Evolutionary conservation across 2,888 invertebrate species (phyloP), one percentile per base, ranked within the genome.

Genomic region (Leptura quadrifasciata): DNA sequence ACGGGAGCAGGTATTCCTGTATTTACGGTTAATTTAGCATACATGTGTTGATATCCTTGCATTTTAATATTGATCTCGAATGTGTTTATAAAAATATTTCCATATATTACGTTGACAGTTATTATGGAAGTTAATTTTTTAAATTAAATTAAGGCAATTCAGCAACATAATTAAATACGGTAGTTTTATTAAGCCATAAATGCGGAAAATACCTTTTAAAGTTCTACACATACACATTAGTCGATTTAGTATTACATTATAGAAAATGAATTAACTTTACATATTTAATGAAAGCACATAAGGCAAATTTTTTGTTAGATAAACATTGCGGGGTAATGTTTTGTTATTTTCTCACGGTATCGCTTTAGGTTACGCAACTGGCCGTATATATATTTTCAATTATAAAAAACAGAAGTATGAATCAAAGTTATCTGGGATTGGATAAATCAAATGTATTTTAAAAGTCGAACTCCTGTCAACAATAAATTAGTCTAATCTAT

Each of bases 251-350:
- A 61, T 24, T 61, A 24, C 9, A 20, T 17, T 54, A 55, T 17
- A 10, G n/a, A 68, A 54, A 68, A 68, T 39, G 39, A 39, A 39
- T 39, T 15, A 15, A 39, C 15, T 39, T 39, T 39, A 39, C 39
- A 39, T 39, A 39, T 39, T 39, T 39, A 39, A 39, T 39, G 39
- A 39, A 39, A 39, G 39, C 39, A 31, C 27, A 39, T 39, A 39
- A 39, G 15, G 39, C 6, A 31, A 31, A 31, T 6, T 31, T 31
- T 31, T 31, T 31, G 27, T 31, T 31, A 5, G 27, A 6, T 31
- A 31, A 31, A 31, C 27, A n/a, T 27, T 27, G 27, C 27, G 10
- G 12, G 39, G 39, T 39, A 39, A 39, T 2, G 39, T 39, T 39
- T 10, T 12, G 39, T 39, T 39, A 39, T 39, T 39, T 39, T 39